A percentile compares a stretch with the other conserved stretches of the same genome.
Evolutionary conservation across 2,888 invertebrate genomes (phyloP).

Genomic region (Tetrapedia diversipes): DNA sequence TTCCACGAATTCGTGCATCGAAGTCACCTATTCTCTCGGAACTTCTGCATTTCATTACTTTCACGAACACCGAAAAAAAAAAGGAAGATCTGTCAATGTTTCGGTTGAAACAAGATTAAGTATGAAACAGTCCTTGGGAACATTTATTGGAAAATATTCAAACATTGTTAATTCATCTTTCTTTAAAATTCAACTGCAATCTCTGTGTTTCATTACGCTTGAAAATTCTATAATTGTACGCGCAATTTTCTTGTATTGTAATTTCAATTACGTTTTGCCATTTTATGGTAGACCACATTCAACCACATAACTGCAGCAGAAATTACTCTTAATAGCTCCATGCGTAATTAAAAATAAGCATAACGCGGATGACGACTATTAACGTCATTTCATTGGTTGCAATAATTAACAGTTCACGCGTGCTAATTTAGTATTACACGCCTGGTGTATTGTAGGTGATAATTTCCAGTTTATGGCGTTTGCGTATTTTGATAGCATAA

Average conservation of each 20-base stretch:
- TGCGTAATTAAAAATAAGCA: no score
- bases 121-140: no score
- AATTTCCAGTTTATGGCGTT: no score
- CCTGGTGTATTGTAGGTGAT: no score
- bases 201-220: neutral
- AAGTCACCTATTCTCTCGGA: neutral
- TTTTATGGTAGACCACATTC: neutral
- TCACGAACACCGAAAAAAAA: neutral
- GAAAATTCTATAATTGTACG: neutral
- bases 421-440: no score
- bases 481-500: no score
- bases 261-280: neutral
- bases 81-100: no score
- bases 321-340: slow-evolving; percentile 5
- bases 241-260: neutral
- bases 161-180: no score
- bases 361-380: neutral
- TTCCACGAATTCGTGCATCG: neutral
- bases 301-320: neutral
- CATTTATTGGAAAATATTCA: no score
- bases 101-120: neutral
- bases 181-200: no score
- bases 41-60: slow-evolving; percentile 16
- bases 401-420: no score
- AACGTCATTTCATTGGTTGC: no score